Evolutionary conservation across 2,113 vertebrate species (phyloP).

Genomic region (Corythornis vintsioides): DNA sequence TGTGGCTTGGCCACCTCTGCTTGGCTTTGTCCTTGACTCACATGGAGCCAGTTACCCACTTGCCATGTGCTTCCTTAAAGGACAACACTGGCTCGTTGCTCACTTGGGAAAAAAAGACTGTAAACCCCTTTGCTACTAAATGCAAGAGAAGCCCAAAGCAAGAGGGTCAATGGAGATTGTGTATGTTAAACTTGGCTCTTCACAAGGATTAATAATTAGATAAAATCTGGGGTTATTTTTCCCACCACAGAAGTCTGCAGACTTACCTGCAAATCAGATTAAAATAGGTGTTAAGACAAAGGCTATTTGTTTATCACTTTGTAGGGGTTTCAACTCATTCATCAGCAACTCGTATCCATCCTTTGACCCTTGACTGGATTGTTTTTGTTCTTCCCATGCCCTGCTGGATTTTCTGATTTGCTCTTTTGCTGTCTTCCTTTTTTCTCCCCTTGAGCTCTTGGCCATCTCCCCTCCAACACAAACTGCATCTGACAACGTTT

Average conservation of each 20-base stretch:
- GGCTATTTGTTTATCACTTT: neutral
- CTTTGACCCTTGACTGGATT: neutral
- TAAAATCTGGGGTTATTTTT: neutral
- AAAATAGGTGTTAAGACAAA: neutral
- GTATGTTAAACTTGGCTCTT: neutral
- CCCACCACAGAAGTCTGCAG: neutral
- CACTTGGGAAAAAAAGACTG: neutral
- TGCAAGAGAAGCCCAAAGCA: neutral
- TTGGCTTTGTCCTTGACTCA: neutral
- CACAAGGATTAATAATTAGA: neutral
- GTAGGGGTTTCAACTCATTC: neutral
- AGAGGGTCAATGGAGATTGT: neutral
- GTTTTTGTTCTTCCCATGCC: neutral
- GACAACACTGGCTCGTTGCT: fast-evolving
- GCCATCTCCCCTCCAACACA: neutral
- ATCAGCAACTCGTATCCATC: neutral
- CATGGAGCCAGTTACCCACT: fast-evolving
- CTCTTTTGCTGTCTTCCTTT: neutral
- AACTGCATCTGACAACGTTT: neutral
- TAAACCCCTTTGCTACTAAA: neutral
- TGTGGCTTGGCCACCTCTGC: neutral
- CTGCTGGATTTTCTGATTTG: neutral
- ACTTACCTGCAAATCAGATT: neutral
- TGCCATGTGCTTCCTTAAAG: neutral
- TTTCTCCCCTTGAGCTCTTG: neutral